These are phyloP conservation scores for Acipenser oxyrinchus DNA, from an alignment of 2,797 vertebrate genomes.

Conservation along the genomic window DNA sequence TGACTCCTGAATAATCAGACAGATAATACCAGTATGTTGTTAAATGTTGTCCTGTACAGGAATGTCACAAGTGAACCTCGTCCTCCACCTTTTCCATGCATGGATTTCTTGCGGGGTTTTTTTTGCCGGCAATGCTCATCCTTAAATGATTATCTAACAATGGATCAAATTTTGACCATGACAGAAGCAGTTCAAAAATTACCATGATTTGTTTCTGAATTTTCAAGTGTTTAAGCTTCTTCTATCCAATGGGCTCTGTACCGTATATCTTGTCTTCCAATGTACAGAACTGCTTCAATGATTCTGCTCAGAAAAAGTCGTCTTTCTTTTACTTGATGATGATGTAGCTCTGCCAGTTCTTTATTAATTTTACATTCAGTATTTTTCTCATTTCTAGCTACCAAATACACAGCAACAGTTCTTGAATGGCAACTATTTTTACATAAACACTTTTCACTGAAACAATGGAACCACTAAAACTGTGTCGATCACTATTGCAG, in stretches of 20 bases:
- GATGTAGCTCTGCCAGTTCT: background rate
- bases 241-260: background rate
- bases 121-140: too few relatives aligned
- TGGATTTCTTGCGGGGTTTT: too few relatives aligned
- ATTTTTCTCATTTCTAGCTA: background rate
- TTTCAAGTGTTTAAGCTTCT: background rate
- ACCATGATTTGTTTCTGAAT: background rate
- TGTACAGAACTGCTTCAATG: background rate
- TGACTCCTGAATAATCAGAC: too few relatives aligned
- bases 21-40: too few relatives aligned
- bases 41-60: too few relatives aligned
- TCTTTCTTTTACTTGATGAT: background rate
- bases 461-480: background rate
- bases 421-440: background rate
- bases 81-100: too few relatives aligned
- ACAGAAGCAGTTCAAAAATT: too few relatives aligned
- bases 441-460: background rate
- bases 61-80: too few relatives aligned
- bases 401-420: background rate
- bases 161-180: too few relatives aligned
- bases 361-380: background rate
- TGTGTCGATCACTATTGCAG: too few relatives aligned
- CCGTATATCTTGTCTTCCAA: background rate
- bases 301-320: background rate
- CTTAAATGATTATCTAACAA: too few relatives aligned